Evolutionary conservation across 1,140 invertebrate genomes (phyloP).

Genomic region (Drosophila lacteicornis): DNA sequence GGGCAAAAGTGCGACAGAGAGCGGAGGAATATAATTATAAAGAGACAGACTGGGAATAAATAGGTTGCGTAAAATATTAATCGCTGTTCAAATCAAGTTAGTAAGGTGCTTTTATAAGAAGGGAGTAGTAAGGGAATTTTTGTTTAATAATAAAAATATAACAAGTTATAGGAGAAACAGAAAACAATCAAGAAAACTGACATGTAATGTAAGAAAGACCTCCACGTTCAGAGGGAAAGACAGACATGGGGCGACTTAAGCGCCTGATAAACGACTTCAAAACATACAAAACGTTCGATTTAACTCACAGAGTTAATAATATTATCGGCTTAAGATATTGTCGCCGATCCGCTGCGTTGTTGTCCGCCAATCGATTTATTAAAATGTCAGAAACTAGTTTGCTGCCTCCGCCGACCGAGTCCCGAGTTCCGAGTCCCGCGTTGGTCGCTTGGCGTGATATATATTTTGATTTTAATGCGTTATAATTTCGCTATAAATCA

Average conservation of each 20-base stretch:
- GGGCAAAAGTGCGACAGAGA: conserved; percentile 2
- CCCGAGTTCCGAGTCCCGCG: background rate
- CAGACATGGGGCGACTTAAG: conserved; percentile 44
- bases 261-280: conserved; percentile 79
- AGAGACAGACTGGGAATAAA: conserved; percentile 5
- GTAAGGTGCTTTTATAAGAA: background rate
- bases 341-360: conserved; percentile 69
- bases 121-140: background rate
- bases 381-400: conserved; percentile 81
- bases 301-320: conserved; percentile 80
- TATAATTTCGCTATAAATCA: conserved; percentile 84
- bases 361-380: conserved; percentile 77
- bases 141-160: too few relatives aligned
- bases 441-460: conserved; percentile 51
- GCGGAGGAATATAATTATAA: background rate
- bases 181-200: conserved; percentile 31
- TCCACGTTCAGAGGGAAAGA: conserved; percentile 3
- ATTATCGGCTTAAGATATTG: conserved; percentile 82
- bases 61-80: conserved; percentile 25
- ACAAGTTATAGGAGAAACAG: too few relatives aligned
- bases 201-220: background rate
- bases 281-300: conserved; percentile 81
- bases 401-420: conserved; percentile 31
- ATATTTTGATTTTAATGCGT: conserved; percentile 81
- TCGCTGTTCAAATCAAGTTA: background rate